Base-by-base conservation (phyloP, 2,113 vertebrate species). In the Chionodraco myersi region DNA sequence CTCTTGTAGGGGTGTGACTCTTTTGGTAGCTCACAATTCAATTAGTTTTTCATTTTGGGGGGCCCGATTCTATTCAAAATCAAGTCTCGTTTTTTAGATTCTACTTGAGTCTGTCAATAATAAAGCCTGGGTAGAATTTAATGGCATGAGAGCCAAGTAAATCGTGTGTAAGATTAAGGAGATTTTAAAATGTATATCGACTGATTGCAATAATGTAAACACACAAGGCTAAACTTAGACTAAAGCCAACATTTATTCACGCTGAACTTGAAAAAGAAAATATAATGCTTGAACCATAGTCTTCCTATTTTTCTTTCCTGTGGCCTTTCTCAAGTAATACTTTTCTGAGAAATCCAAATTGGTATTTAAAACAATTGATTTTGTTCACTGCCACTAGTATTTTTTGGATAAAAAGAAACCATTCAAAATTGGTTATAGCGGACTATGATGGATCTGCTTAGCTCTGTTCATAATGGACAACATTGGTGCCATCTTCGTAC, bases 301-400 rank as follows among this genome's bases (percentile, higher is more conserved):
- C 16, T 68, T 66, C 51, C 41, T 51, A n/a, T 66, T 72, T 60
- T 26, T 53, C 23, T 61, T 77, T 79, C 48, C 11, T n/a, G 10
- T 34, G 9, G 6, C 6, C 9, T 34, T 41, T 6, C 9, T 69
- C 48, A 57, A 12, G 13, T 60, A 54, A n/a, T 15, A 12, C 9
- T 49, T 57, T 61, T 52, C 23, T 60, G 10, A 64, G 26, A 72
- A 56, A 69, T 48, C 14, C 47, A 59, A 77, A 62, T 45, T 65
- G 15, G 6, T 3, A 21, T 6, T 21, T 4, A 52, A 48, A 45
- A 16, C 23, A 60, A 59, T 15, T 1, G 0, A 41, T 18, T 65
- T 60, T 51, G 1, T 59, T 36, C 15, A n/a, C 7, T 18, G 34
- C 26, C 8, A 62, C n/a, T 52, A 11, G 0, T 70, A 2, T 30